A percentile compares a stretch with the other conserved stretches of the same genome.
Evolutionary conservation across 2,113 vertebrate species (phyloP).

Genomic region (Pardalotus punctatus): DNA sequence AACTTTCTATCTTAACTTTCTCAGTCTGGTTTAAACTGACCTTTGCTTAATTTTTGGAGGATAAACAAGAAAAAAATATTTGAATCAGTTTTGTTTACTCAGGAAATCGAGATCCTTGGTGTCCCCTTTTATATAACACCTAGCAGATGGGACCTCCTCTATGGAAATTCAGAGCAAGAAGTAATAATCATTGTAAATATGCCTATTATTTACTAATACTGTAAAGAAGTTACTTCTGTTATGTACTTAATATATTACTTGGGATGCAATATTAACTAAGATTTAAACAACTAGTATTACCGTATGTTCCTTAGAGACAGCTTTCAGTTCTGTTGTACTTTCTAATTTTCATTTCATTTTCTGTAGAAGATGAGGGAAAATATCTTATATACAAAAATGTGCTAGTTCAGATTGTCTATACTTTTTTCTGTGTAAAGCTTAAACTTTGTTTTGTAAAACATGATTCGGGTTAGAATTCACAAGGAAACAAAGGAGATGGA

Average conservation of each 20-base stretch:
- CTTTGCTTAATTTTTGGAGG: background rate
- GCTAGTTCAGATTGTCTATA: background rate
- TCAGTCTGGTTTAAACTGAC: background rate
- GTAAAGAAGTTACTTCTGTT: background rate
- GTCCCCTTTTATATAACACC: background rate
- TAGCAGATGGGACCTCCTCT: background rate
- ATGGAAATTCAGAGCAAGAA: background rate
- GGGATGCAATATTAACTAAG: background rate
- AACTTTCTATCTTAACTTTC: background rate
- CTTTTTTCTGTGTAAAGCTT: background rate
- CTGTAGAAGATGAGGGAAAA: background rate
- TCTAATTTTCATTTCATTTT: background rate
- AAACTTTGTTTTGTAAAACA: background rate
- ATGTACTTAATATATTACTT: background rate
- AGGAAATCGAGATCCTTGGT: rapidly evolving
- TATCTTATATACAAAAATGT: background rate
- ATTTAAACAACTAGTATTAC: background rate
- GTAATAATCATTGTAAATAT: background rate
- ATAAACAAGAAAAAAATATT: background rate
- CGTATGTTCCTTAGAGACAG: background rate
- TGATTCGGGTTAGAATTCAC: background rate
- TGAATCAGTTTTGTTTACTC: background rate
- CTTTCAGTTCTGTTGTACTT: background rate
- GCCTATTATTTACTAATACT: background rate
- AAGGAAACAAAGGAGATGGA: background rate